Conservation (phyloP, 2,797 vertebrate species). For the Prionace glauca region DNA sequence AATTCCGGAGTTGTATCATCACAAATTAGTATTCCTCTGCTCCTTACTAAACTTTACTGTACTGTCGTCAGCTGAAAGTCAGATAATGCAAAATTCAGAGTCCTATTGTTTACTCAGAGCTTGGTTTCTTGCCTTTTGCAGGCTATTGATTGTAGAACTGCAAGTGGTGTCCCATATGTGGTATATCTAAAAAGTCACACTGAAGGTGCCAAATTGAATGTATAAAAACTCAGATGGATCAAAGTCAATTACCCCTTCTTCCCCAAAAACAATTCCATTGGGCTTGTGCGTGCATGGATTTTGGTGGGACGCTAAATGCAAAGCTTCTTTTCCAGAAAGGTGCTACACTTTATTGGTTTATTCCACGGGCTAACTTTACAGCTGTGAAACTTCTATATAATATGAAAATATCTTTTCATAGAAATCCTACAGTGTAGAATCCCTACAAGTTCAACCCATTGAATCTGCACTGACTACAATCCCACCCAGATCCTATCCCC, state of each 20-base stretch:
- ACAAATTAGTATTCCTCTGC: neutral
- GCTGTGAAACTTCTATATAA: neutral
- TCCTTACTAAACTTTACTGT: neutral
- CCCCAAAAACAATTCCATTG: neutral
- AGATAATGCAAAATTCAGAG: neutral
- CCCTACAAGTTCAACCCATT: too few species aligned
- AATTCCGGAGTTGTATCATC: neutral
- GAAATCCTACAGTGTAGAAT: too few species aligned
- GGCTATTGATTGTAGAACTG: neutral
- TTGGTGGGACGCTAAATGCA: neutral
- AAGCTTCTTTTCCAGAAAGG: neutral
- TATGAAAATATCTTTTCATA: neutral
- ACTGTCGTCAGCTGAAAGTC: neutral
- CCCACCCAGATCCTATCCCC: too few species aligned
- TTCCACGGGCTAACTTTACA: neutral
- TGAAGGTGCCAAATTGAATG: neutral
- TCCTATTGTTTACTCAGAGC: neutral
- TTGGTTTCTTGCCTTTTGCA: neutral
- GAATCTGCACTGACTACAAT: too few species aligned
- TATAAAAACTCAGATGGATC: neutral
- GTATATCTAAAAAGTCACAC: neutral
- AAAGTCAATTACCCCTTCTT: neutral
- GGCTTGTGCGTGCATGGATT: neutral
- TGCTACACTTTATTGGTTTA: neutral
- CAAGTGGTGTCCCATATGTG: neutral